phyloP scores from a whole-genome alignment of 2,797 vertebrate species.

The Pantherophis alleghaniensis region DNA sequence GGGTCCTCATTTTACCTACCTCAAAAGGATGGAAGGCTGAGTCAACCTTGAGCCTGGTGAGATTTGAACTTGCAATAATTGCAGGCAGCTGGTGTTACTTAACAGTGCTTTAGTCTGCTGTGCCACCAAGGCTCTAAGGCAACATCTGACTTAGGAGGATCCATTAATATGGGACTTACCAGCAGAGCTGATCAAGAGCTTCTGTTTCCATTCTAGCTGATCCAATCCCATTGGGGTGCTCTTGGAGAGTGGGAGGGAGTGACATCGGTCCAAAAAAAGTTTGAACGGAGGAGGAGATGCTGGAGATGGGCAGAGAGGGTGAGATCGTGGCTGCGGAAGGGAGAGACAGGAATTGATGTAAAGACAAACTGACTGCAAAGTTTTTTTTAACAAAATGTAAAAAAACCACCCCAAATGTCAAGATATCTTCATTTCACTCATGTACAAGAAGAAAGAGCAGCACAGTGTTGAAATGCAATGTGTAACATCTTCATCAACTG shows the following conservation, averaged over 20 bases:
- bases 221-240: constrained; percentile 76
- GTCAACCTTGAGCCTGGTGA: no score
- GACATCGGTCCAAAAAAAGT: constrained; percentile 82
- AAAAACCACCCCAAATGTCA: background rate
- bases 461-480: background rate
- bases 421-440: background rate
- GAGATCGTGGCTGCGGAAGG: constrained; percentile 75
- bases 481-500: background rate
- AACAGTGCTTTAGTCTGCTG: no score
- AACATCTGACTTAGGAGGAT: fast-evolving
- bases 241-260: constrained; percentile 81
- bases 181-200: constrained; percentile 52
- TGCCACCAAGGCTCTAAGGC: background rate
- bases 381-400: background rate
- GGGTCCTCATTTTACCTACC: no score
- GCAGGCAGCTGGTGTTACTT: no score
- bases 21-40: no score
- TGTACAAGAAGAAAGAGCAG: background rate
- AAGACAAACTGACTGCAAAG: background rate
- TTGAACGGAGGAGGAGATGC: constrained; percentile 76
- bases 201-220: constrained; percentile 72
- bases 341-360: background rate
- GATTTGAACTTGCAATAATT: no score
- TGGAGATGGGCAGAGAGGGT: constrained; percentile 77
- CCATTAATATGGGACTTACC: constrained; percentile 41